phyloP scores from a whole-genome alignment of 2,113 vertebrate genomes.

The Baryphthengus martii region DNA sequence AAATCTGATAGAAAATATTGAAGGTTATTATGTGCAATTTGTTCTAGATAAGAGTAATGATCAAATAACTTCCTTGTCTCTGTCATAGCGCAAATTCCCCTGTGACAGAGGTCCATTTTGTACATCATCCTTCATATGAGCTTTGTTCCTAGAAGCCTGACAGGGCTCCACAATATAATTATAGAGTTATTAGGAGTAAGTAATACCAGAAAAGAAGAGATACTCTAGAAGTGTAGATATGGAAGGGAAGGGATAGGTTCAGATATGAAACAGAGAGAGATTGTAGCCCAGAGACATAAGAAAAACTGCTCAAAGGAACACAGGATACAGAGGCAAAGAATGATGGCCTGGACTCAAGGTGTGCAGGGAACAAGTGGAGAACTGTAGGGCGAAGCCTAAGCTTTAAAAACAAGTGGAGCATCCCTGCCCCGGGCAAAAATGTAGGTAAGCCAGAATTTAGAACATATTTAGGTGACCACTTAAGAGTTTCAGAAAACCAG shows the following conservation, averaged over 20 bases:
- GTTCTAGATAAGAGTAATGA: slow-evolving; percentile 62
- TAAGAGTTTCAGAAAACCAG: background rate
- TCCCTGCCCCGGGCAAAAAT: background rate
- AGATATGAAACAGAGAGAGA: background rate
- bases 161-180: background rate
- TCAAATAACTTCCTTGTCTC: slow-evolving; percentile 44
- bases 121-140: background rate
- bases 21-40: slow-evolving; percentile 66
- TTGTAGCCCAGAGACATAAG: background rate
- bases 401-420: background rate
- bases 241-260: background rate
- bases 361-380: background rate
- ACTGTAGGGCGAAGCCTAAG: background rate
- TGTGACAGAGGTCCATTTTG: background rate
- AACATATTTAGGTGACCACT: background rate
- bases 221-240: background rate
- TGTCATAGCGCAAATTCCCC: background rate
- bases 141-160: slow-evolving; percentile 11
- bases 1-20: slow-evolving; percentile 53
- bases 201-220: slow-evolving; percentile 38
- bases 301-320: background rate
- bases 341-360: background rate
- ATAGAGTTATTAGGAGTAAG: slow-evolving; percentile 35
- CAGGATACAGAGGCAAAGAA: background rate
- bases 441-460: background rate